phyloP scores from a whole-genome alignment of 2,888 invertebrate species.

The Dendrolimus pini region DNA sequence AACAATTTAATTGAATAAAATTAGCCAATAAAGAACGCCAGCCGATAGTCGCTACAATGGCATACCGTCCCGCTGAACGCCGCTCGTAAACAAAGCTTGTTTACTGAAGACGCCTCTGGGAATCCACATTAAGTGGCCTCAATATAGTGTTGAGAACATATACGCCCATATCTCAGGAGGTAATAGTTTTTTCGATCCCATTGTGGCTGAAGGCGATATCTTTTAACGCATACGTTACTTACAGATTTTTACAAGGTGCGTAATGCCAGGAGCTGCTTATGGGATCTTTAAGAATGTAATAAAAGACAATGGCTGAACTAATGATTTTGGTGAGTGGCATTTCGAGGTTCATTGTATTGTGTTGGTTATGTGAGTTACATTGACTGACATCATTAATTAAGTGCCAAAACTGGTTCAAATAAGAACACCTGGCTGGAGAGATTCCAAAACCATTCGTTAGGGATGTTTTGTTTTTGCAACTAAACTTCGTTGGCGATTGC shows the following conservation, averaged over 20 bases:
- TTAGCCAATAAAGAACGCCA: constrained; percentile 69
- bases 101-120: constrained; percentile 52
- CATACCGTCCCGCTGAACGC: constrained; percentile 51
- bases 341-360: too few relatives aligned
- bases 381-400: too few relatives aligned
- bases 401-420: too few relatives aligned
- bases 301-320: too few relatives aligned
- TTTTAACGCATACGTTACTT: constrained; percentile 17
- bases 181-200: constrained; percentile 36
- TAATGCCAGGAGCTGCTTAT: constrained; percentile 8
- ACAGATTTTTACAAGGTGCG: constrained; percentile 18
- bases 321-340: too few relatives aligned
- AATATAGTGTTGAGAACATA: constrained; percentile 43
- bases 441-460: too few relatives aligned
- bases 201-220: constrained; percentile 30
- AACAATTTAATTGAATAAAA: constrained; percentile 76
- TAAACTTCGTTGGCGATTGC: too few relatives aligned
- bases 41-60: constrained; percentile 66
- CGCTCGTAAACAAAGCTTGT: constrained; percentile 61
- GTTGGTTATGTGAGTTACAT: too few relatives aligned
- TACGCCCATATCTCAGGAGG: constrained; percentile 37
- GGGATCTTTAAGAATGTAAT: too few relatives aligned
- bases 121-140: constrained; percentile 60
- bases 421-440: too few relatives aligned
- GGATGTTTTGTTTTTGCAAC: too few relatives aligned